Conservation (phyloP, 2,797 vertebrate species). For the Gorsachius magnificus region DNA sequence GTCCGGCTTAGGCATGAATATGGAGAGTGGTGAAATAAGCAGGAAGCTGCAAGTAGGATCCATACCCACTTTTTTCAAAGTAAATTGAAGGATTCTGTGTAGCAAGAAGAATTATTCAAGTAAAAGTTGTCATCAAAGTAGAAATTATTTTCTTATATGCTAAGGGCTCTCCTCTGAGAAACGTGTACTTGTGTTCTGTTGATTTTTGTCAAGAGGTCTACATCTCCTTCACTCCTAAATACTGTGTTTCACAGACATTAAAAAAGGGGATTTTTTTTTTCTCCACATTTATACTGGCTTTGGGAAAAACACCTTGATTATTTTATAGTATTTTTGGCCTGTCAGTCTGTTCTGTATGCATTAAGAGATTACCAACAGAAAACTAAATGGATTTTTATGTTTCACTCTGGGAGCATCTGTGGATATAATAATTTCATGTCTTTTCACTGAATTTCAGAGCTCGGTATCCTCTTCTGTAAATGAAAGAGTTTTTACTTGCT, state of each 20-base stretch:
- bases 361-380: neutral
- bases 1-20: neutral
- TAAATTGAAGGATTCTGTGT: neutral
- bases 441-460: neutral
- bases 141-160: neutral
- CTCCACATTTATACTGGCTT: neutral
- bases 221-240: neutral
- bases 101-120: neutral
- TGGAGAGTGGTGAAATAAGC: neutral
- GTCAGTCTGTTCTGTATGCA: neutral
- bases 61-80: neutral
- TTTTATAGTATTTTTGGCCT: neutral
- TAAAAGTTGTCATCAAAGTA: neutral
- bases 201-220: neutral
- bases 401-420: neutral
- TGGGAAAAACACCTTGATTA: neutral
- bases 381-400: neutral
- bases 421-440: neutral
- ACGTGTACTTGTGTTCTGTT: neutral
- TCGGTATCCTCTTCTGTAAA: neutral
- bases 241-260: neutral
- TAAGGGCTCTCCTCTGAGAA: neutral
- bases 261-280: neutral
- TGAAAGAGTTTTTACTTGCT: neutral
- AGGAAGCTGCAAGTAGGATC: neutral